Evolutionary conservation across 2,888 invertebrate genomes (phyloP).

Genomic region (Cylindroiulus punctatus): DNA sequence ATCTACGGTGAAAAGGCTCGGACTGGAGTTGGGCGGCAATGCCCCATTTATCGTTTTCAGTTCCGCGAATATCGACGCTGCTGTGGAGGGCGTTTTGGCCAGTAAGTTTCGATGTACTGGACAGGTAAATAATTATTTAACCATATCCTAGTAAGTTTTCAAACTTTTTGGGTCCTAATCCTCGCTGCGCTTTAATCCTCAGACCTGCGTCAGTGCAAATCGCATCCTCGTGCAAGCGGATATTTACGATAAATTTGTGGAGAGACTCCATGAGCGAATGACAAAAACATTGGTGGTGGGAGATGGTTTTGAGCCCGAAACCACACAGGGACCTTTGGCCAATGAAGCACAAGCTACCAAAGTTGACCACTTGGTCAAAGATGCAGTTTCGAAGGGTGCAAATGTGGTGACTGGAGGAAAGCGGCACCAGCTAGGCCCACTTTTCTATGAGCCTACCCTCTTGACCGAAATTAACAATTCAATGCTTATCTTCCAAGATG

Average conservation of each 20-base stretch:
- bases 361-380: conserved; percentile 80
- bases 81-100: conserved; percentile 85
- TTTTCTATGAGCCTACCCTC: conserved; percentile 90
- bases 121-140: conserved; percentile 68
- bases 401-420: conserved; percentile 80
- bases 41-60: conserved; percentile 97
- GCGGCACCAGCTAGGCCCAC: conserved; percentile 73
- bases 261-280: conserved; percentile 76
- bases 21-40: conserved; percentile 97
- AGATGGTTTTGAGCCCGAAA: conserved; percentile 76
- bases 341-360: conserved; percentile 86
- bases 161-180: background rate
- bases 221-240: conserved; percentile 83
- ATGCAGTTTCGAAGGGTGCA: conserved; percentile 88
- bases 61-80: conserved; percentile 85
- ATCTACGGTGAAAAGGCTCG: conserved; percentile 84
- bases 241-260: conserved; percentile 82
- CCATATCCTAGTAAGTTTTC: conserved; percentile 10
- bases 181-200: conserved; percentile 58
- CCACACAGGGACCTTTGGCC: conserved; percentile 90
- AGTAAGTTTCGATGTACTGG: conserved; percentile 97
- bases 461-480: conserved; percentile 79
- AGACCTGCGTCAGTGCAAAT: conserved; percentile 96
- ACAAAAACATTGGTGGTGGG: conserved; percentile 78
- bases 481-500: conserved; percentile 86